These are phyloP conservation scores for Bibio marci DNA, from an alignment of 2,888 invertebrate species.

Conservation along the genomic window DNA sequence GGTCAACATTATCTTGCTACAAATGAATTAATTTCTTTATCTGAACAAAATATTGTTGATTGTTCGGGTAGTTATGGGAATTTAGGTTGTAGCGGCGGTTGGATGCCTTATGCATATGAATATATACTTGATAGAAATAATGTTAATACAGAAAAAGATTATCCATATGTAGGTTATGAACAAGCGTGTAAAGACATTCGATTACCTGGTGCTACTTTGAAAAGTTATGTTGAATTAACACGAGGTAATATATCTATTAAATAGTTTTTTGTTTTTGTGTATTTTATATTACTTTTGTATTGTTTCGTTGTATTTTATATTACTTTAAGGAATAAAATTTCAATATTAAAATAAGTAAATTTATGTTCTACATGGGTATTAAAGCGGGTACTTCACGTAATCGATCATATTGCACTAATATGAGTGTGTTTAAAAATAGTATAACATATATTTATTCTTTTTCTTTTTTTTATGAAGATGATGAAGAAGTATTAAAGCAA, in stretches of 20 bases:
- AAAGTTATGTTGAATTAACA: constrained; percentile 34
- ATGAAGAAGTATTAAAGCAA: constrained; percentile 7
- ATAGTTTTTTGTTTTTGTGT: no score
- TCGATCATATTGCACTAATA: no score
- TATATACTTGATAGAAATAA: constrained; percentile 73
- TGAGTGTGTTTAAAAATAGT: no score
- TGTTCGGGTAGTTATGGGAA: constrained; percentile 69
- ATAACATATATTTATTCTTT: no score
- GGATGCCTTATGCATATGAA: constrained; percentile 66
- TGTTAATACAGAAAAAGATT: constrained; percentile 73
- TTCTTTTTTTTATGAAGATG: neutral
- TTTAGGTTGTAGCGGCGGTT: constrained; percentile 61
- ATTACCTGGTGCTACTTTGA: constrained; percentile 60
- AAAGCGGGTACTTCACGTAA: no score
- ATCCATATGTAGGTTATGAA: constrained; percentile 73
- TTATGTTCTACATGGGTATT: no score
- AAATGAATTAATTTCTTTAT: constrained; percentile 61
- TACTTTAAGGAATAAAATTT: neutral
- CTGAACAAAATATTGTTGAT: constrained; percentile 85
- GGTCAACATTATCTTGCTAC: constrained; percentile 72
- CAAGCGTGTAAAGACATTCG: constrained; percentile 45
- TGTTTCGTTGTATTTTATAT: neutral
- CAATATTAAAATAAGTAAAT: neutral
- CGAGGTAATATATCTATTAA: constrained; percentile 15
- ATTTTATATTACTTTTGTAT: no score